phyloP scores from a whole-genome alignment of 2,888 invertebrate species.

The Zootermopsis nevadensis region DNA sequence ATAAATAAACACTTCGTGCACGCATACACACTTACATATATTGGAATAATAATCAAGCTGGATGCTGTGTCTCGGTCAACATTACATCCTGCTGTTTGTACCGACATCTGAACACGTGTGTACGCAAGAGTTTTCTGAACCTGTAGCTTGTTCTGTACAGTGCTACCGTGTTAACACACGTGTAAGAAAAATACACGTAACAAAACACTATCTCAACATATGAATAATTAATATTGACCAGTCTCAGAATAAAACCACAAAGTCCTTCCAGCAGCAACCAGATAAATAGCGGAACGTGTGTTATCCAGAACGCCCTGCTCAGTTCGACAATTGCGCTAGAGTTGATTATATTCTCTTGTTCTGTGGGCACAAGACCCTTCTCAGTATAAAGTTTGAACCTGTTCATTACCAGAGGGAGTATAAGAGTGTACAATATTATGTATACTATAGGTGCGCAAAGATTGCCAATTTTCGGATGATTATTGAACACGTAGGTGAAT shows the following conservation, averaged over 20 bases:
- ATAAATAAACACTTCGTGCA: no score
- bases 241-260: background rate
- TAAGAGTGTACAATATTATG: background rate
- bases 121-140: background rate
- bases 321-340: background rate
- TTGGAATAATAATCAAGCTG: background rate
- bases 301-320: background rate
- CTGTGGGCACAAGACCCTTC: no score
- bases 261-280: background rate
- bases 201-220: background rate
- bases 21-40: no score
- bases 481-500: background rate
- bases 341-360: background rate
- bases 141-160: background rate
- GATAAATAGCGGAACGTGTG: background rate
- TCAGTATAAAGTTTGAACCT: no score
- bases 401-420: no score
- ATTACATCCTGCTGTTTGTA: background rate
- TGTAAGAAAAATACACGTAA: background rate
- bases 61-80: background rate
- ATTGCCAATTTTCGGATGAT: background rate
- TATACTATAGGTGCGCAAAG: background rate
- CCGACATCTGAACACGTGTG: background rate
- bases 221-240: background rate
- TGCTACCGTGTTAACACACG: background rate